Base-by-base conservation (phyloP, 2,797 vertebrate genomes). In the Apodemus agrarius region DNA sequence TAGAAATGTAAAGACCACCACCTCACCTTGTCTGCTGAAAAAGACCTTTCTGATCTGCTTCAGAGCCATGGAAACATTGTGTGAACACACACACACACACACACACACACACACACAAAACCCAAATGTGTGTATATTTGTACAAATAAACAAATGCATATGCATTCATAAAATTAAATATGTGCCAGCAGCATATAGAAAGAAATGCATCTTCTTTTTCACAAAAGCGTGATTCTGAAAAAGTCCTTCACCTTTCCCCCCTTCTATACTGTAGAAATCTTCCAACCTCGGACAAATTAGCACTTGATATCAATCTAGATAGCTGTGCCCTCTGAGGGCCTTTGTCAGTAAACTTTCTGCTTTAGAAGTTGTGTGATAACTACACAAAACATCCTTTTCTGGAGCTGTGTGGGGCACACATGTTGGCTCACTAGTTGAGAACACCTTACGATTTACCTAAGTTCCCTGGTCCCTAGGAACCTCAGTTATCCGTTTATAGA, bases 221-320 rank as follows among this genome's bases (percentile, higher is more conserved):
- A 92, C 74, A 88, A 49, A 82, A 90, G 14, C 16, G 59, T 85
- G 37, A 43, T 87, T 96, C 82, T 91, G 67, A 31, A 76, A 85
- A 91, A 69, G 24, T 1, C 89, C 6, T 5, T 34, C 19, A 26
- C 46, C 86, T 89, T 46, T 91, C 40, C 52, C 79, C 89, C 72
- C 6, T 13, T 78, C 11, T 72, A 22, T 49, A 78, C 75, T 52
- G 31, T 43, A 31, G 89, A 96, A 72, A 40, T 9, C 43, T 34
- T 37, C 43, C 74, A 85, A 65, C 61, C 54, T 10, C 49, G 52
- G 86, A 37, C n/a, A 88, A 63, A 84, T 88, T 59, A 88, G 26
- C 26, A 88, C 43, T 37, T 75, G 63, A 82, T 80, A 29, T 57
- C 65, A 96, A n/a, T 92, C 34, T 40, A 72, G 65, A 31, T 3